Conservation (phyloP, 2,888 invertebrate genomes). For the Cenopis cana region DNA sequence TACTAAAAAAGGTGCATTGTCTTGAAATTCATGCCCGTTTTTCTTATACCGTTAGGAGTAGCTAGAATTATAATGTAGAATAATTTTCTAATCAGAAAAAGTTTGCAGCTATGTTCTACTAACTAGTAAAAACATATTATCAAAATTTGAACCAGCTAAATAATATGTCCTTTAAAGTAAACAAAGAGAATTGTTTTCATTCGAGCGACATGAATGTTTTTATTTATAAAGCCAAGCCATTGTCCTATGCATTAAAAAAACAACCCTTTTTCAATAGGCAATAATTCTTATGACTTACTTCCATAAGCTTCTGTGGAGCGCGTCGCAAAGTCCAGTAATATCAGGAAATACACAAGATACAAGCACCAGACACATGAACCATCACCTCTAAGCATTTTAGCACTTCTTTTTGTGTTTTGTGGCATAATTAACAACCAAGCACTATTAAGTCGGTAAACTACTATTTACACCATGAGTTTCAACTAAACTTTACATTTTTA, state of each 20-base stretch:
- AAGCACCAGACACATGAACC: conserved; percentile 67
- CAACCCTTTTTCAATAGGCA: neutral
- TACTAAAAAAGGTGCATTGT: too few relatives aligned
- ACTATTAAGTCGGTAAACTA: conserved; percentile 21
- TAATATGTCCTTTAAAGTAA: too few relatives aligned
- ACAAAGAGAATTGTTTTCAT: too few relatives aligned
- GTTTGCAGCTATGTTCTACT: neutral
- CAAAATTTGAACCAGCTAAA: too few relatives aligned
- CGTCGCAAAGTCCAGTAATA: conserved; percentile 75
- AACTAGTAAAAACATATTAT: too few relatives aligned
- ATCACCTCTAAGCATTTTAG: conserved; percentile 71
- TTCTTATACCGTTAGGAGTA: too few relatives aligned
- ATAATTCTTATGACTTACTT: conserved; percentile 73
- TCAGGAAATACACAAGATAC: conserved; percentile 66
- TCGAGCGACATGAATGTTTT: neutral
- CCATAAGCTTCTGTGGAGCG: conserved; percentile 67
- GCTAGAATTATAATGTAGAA: too few relatives aligned
- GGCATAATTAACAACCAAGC: conserved; percentile 40
- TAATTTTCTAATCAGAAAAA: neutral
- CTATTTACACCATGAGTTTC: conserved; percentile 31
- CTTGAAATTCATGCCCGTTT: too few relatives aligned
- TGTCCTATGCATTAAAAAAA: neutral
- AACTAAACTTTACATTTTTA: conserved; percentile 41
- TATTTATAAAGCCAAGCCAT: neutral
- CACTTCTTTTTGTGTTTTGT: conserved; percentile 50